Percentiles rank a stretch among this genome's conserved stretches.
These are phyloP conservation scores for Drosophila tropicalis DNA, from an alignment of 1,140 invertebrate species.

Conservation along the genomic window DNA sequence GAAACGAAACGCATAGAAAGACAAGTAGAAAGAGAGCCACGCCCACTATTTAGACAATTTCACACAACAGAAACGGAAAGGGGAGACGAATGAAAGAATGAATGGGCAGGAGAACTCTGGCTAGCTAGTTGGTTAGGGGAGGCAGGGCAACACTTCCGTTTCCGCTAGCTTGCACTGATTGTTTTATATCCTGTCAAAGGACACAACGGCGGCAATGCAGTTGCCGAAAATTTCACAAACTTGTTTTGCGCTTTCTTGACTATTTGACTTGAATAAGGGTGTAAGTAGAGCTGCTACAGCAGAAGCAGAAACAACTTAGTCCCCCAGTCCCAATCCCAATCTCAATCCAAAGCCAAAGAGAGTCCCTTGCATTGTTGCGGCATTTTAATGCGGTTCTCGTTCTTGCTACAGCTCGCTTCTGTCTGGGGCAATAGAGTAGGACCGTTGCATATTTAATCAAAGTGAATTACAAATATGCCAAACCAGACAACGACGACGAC, in stretches of 20 bases:
- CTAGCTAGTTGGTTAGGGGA: neutral
- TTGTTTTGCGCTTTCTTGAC: conserved; percentile 77
- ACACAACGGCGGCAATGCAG: conserved; percentile 53
- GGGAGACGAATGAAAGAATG: neutral
- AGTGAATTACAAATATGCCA: conserved; percentile 72
- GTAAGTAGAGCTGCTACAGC: conserved; percentile 12
- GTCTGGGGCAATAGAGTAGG: conserved; percentile 14
- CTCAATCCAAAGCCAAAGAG: conserved; percentile 7
- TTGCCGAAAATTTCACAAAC: conserved; percentile 70
- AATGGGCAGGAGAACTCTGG: neutral
- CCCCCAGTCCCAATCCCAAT: conserved; percentile 14
- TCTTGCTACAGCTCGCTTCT: conserved; percentile 9
- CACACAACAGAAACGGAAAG: conserved; percentile 36
- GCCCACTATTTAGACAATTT: conserved; percentile 75
- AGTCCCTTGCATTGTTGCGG: conserved; percentile 64
- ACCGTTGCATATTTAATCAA: conserved; percentile 75
- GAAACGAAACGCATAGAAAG: conserved; percentile 16
- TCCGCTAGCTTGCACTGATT: conserved; percentile 82
- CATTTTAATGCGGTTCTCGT: conserved; percentile 63
- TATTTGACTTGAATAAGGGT: conserved; percentile 56
- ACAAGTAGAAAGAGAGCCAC: conserved; percentile 25
- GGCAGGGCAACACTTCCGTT: conserved; percentile 68
- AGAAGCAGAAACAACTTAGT: conserved; percentile 22
- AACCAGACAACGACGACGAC: conserved; percentile 40
- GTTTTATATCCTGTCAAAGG: conserved; percentile 82